Conservation (phyloP, 2,797 vertebrate species). For the Rhabdomys pumilio region DNA sequence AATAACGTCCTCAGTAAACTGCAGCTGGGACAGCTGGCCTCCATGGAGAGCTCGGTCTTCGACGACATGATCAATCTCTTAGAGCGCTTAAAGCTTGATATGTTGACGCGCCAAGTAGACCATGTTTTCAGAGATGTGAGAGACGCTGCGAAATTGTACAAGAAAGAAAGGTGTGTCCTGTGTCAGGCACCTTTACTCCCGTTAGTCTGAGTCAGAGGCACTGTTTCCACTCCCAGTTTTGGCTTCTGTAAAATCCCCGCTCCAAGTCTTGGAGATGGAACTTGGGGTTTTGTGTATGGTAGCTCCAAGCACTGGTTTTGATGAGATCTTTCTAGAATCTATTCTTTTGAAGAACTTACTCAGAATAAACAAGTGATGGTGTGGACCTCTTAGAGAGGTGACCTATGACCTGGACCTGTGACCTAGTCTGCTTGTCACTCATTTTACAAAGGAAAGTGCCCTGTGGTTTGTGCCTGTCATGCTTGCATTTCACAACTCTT, state of each 20-base stretch:
- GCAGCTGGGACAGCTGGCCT: conserved; percentile 96
- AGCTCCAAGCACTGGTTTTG: not conserved
- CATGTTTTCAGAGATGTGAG: conserved; percentile 96
- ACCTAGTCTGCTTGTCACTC: not conserved
- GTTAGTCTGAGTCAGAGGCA: conserved; percentile 12
- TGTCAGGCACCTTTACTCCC: not conserved
- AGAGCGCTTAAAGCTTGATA: conserved; percentile 96
- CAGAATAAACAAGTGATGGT: conserved; percentile 39
- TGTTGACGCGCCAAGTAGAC: conserved; percentile 95
- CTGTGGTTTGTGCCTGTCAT: not conserved
- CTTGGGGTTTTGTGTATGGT: not conserved
- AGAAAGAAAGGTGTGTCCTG: conserved; percentile 93
- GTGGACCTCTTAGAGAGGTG: conserved; percentile 26
- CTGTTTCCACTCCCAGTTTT: not conserved
- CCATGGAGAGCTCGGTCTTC: conserved; percentile 98
- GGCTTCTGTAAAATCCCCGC: not conserved
- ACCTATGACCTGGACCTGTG: not conserved
- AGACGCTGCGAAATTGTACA: conserved; percentile 93
- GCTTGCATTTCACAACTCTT: not conserved
- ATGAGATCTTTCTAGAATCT: conserved; percentile 37
- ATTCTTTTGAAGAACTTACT: conserved; percentile 60
- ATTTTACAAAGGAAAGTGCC: not conserved
- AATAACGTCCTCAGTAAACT: conserved; percentile 89
- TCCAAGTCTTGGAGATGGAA: not conserved
- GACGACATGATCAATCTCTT: conserved; percentile 95